Conservation (phyloP, 2,797 vertebrate genomes). For the Cyprinella venusta region DNA sequence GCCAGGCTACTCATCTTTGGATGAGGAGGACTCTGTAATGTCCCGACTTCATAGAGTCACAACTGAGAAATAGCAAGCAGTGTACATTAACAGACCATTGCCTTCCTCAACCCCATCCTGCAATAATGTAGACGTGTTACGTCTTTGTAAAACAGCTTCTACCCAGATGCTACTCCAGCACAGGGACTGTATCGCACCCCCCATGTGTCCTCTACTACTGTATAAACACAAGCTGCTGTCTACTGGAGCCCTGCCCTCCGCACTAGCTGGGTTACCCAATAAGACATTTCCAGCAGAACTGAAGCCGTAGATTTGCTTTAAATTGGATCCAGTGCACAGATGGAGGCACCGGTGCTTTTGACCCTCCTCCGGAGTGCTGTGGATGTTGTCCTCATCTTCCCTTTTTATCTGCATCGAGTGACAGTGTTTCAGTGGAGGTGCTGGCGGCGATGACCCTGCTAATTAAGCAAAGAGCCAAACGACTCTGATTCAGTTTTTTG, state of each 20-base stretch:
- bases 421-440: conserved; percentile 18
- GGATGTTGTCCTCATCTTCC: conserved; percentile 23
- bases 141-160: conserved; percentile 19
- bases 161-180: conserved; percentile 24
- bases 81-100: conserved; percentile 22
- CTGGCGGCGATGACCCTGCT: conserved; percentile 26
- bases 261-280: conserved; percentile 23
- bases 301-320: conserved; percentile 43
- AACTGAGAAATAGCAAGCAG: conserved; percentile 32
- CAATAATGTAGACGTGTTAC: neutral
- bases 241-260: conserved; percentile 42
- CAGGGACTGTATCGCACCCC: conserved; percentile 23
- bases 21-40: conserved; percentile 26
- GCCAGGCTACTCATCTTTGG: neutral
- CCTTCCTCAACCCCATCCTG: neutral
- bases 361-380: conserved; percentile 17
- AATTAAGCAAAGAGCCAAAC: conserved; percentile 48
- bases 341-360: conserved; percentile 36
- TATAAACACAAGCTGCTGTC: conserved; percentile 44
- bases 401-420: conserved; percentile 28
- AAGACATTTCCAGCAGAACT: conserved; percentile 27
- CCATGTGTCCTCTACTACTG: conserved; percentile 41
- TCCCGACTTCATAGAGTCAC: conserved; percentile 20
- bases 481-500: conserved; percentile 12
- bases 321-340: conserved; percentile 58